Conservation (phyloP, 2,113 vertebrate species). For the Salvelinus namaycush region DNA sequence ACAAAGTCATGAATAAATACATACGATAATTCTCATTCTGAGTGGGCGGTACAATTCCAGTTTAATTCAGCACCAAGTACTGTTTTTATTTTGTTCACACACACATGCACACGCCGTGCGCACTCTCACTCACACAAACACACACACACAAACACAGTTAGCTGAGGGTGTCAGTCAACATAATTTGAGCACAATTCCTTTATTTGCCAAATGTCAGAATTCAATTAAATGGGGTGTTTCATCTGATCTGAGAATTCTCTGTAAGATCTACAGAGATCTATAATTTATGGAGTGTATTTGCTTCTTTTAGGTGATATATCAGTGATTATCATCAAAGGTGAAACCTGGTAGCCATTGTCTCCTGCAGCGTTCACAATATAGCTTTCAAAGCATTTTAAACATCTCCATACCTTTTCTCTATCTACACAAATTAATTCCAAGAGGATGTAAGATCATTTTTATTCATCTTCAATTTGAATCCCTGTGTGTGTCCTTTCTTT, state of each 20-base stretch:
- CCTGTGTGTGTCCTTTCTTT: conserved; percentile 32
- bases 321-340: conserved; percentile 35
- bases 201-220: conserved; percentile 16
- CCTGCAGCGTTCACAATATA: conserved; percentile 17
- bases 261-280: background rate
- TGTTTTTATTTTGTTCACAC: background rate
- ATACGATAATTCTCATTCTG: conserved; percentile 22
- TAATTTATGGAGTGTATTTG: background rate
- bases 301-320: background rate
- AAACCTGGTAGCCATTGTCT: conserved; percentile 18
- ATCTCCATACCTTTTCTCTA: conserved; percentile 5
- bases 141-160: background rate
- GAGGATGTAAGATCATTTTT: conserved; percentile 29
- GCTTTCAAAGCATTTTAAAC: conserved; percentile 17
- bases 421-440: conserved; percentile 47
- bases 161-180: background rate
- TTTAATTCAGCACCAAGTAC: conserved; percentile 4
- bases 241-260: background rate
- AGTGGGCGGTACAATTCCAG: conserved; percentile 3
- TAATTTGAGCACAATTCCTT: conserved; percentile 6
- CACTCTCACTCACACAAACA: conserved; percentile 5
- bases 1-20: conserved; percentile 58
- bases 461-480: conserved; percentile 28
- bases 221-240: background rate
- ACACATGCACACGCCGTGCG: background rate